Base-by-base conservation (phyloP, 2,888 invertebrate genomes). In the Erebia epiphron region DNA sequence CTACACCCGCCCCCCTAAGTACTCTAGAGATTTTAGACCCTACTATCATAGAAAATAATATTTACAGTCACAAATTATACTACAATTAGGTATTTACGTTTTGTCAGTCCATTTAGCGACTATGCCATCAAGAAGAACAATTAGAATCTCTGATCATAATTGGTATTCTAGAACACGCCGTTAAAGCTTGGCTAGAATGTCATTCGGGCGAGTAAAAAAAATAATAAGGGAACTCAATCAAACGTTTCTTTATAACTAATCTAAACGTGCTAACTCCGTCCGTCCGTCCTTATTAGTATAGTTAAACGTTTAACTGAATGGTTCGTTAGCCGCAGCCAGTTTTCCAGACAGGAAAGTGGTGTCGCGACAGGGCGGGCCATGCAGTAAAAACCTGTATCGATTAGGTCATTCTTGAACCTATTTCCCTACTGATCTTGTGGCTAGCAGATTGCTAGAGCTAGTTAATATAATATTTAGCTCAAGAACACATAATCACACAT, bases 361-460 rank as follows among this genome's bases (percentile, higher is more conserved):
- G 80, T 81, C 80, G 80, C 79, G 74, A 79, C 78, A 74, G 75
- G 21, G 56, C 21, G 18, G 18, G 54, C 18, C 54, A 84, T 86
- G 85, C 80, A 78, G 82, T 78, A 76, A 78, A 79, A 84, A 83
- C 83, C 82, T 80, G 84, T 83, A 81, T 80, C 78, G 77, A 79
- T 83, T 80, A 82, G 65, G 63, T 70, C 70, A 72, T 63, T 54
- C 63, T 64, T 52, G 67, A 72, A 56, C 49, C 68, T 43, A 70
- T 68, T 73, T 67, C 70, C 72, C 70, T 65, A 73, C 67, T 73
- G 70, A 68, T 73, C 67, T 67, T 70, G 64, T 56, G 60, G 64
- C 60, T 67, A 60, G 57, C 57, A 69, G 21, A 43, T n/a, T 16
- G 21, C 21, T 60, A 67, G 58, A 13, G 21, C 21, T 64, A 63